phyloP scores from a whole-genome alignment of 35 echinoderm and acorn worm genomes.

The Acanthaster planci region DNA sequence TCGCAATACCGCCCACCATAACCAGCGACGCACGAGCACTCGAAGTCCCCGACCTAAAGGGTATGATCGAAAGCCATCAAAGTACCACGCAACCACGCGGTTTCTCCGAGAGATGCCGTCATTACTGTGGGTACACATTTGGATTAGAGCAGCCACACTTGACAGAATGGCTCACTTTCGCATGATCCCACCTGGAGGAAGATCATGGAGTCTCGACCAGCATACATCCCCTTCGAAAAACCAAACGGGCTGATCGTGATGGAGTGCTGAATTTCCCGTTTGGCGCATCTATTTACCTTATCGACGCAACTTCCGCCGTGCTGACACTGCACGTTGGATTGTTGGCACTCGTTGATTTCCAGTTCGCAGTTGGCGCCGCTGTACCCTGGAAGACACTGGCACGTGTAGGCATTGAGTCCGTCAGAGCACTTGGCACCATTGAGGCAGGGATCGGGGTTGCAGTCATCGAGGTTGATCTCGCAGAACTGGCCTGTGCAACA shows the following conservation, averaged over 20 bases:
- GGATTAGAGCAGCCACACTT: too few species aligned
- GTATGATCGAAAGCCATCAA: too few species aligned
- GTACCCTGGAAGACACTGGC: constrained; percentile 67
- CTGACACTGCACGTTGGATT: constrained; percentile 67
- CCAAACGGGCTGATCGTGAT: too few species aligned
- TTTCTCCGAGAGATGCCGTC: too few species aligned
- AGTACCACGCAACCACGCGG: too few species aligned
- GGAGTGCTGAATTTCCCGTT: too few species aligned
- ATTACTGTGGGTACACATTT: too few species aligned
- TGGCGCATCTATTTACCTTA: neutral
- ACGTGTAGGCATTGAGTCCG: constrained; percentile 62
- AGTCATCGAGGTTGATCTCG: constrained; percentile 81
- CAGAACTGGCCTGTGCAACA: constrained; percentile 44
- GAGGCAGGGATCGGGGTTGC: constrained; percentile 75
- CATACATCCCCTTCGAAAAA: too few species aligned
- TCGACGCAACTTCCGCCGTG: neutral
- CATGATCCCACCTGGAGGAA: too few species aligned
- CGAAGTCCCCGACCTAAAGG: constrained; percentile 60
- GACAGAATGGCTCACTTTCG: too few species aligned
- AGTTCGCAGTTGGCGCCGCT: constrained; percentile 80
- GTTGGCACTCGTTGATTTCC: constrained; percentile 79
- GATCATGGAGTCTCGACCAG: too few species aligned
- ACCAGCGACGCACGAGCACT: constrained; percentile 82
- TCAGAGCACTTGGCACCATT: constrained; percentile 84
- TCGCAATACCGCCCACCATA: constrained; percentile 79